Evolutionary conservation across 2,113 vertebrate genomes (phyloP).

Genomic region (Nannospalax galili): DNA sequence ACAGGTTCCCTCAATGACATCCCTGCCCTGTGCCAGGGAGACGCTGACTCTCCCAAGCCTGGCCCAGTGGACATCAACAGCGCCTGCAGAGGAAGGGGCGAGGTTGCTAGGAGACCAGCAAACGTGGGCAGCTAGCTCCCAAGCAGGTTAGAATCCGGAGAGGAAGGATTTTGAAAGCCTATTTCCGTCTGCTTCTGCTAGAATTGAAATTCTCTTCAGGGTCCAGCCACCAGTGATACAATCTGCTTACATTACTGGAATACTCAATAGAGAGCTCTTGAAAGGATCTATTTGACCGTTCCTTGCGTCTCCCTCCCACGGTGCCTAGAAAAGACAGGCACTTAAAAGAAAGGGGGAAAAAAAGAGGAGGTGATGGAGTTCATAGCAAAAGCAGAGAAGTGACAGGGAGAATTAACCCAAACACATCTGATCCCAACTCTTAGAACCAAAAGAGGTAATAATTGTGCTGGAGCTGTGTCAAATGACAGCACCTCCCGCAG

Average conservation of each 20-base stretch:
- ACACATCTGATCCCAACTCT: conserved; percentile 57
- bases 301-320: conserved; percentile 60
- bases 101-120: conserved; percentile 80
- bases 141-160: conserved; percentile 80
- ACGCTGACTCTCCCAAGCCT: conserved; percentile 55
- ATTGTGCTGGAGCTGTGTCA: not conserved
- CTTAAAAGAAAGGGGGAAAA: not conserved
- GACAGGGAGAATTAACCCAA: conserved; percentile 63
- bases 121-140: conserved; percentile 79
- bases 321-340: conserved; percentile 62
- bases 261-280: conserved; percentile 72
- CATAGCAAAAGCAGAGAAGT: conserved; percentile 48
- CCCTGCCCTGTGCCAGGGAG: conserved; percentile 39
- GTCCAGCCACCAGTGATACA: conserved; percentile 71
- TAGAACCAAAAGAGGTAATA: conserved; percentile 43
- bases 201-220: conserved; percentile 80
- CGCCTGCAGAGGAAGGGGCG: conserved; percentile 73
- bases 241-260: conserved; percentile 74
- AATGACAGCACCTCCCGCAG: not conserved
- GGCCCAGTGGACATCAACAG: conserved; percentile 49
- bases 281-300: conserved; percentile 67
- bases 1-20: conserved; percentile 58
- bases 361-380: conserved; percentile 20
- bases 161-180: conserved; percentile 80
- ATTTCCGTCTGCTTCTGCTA: conserved; percentile 77